Evolutionary conservation across 2,113 vertebrate genomes (phyloP), one percentile per base, ranked within the genome.

Genomic region (Anguilla rostrata): DNA sequence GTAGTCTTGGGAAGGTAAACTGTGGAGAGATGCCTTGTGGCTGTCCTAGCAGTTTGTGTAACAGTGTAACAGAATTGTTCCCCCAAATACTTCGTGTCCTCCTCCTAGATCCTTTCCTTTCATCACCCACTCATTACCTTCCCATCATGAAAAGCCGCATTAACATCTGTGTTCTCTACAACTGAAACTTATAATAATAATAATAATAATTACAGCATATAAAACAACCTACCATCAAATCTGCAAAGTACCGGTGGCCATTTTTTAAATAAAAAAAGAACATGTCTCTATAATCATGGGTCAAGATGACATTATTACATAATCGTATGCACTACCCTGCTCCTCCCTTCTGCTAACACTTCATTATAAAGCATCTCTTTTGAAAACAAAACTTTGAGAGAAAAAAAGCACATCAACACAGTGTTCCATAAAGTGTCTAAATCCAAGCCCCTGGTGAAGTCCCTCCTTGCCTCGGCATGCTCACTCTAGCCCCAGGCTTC

Each of bases 401-500:
- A 80, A 87, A 85, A 91, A 86, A 92, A 90, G 86, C 88, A 89
- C 89, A 88, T 91, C 85, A 91, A 88, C 87, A 88, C 90, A 88
- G 88, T 88, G 89, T 86, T 91, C 83, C 85, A 75, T 89, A 91
- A 92, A 89, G 89, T 91, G 92, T 90, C 89, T 93, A 92, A 93
- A 93, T 89, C 89, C 90, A 92, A 90, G 90, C 91, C 87, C 91
- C 86, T 85, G 84, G 91, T 93, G 92, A 93, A 93, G 91, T 91
- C 63, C 90, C 92, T 78, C 91, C 91, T 90, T 90, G 88, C 92
- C 91, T 92, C 92, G 89, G 88, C 92, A 92, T 92, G 94, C 94
- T 87, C 89, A 91, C 90, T 88, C 79, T 39, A 87, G 85, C 85
- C 89, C 87, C 78, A 49, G 63, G 39, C 86, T 88, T 90, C 40